Base-by-base conservation (phyloP, 92 coral and sea anemone genomes). In the Desmophyllum pertusum region DNA sequence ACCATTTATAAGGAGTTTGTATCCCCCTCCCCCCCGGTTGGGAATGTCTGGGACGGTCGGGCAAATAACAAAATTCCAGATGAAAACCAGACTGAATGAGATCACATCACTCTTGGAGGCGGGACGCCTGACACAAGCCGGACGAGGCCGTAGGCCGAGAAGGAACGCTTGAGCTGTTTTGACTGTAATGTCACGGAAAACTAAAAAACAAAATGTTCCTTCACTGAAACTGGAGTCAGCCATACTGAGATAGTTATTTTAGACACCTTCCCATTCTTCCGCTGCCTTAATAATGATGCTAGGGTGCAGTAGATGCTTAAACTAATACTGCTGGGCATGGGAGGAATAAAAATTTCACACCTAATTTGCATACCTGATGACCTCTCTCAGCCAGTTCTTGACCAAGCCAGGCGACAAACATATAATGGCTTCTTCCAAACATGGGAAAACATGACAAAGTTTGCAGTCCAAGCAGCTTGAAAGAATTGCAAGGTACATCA, bases 401-500 rank as follows among this genome's bases (percentile, higher is more conserved):
- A 5, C 72, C 86, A 13, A 82, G 86, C 51, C 21, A 53, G 37
- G 70, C 46, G 18, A 82, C 57, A 21, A 70, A 52, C 36, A 82
- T n/a, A 14, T 31, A 51, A 82, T 82, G 79, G 71, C 86, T 82
- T 36, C 78, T 41, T 71, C 79, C 79, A 82, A 82, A 71, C 86
- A 82, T 82, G 17, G 86, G 86, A 53, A n/a, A 82, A 59, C 78
- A 82, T 82, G 38, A 41, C 86, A 73, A 82, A 70, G 52, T 82
- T 70, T 29, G 86, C 53, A n/a, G 79, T n/a, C 86, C 7, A 53
- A 82, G 57, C 83, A 77, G 30, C 85, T 36, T 19, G 86, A 82
- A 19, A 82, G 57, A 53, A 71, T 11, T 15, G 52, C 39, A 37
- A 82, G 42, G 10, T 30, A 67, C 75, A 80, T 33, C 18, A 46